Evolutionary conservation across 2,113 vertebrate genomes (phyloP).

Genomic region (Tylochromis polylepis): DNA sequence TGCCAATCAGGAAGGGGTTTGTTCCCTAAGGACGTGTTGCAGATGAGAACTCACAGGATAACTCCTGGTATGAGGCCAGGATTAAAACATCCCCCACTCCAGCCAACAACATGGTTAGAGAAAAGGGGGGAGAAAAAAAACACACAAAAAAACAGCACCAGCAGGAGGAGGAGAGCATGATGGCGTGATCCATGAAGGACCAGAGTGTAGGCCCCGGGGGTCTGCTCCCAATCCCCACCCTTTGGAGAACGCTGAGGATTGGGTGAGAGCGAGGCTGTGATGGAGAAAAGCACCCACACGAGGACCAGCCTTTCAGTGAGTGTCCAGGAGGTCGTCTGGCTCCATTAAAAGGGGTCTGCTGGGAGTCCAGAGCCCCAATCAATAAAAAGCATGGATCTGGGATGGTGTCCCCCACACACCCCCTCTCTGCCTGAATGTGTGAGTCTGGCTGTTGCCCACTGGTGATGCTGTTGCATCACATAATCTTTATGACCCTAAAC

Average conservation of each 20-base stretch:
- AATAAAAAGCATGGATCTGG: constrained; percentile 65
- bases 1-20: constrained; percentile 49
- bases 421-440: constrained; percentile 13
- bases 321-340: constrained; percentile 64
- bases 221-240: constrained; percentile 21
- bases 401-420: constrained; percentile 44
- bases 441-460: constrained; percentile 10
- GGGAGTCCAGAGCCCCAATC: constrained; percentile 63
- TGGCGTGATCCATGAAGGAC: constrained; percentile 34
- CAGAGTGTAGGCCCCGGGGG: constrained; percentile 16
- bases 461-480: constrained; percentile 17
- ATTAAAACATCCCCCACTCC: constrained; percentile 35
- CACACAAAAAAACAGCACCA: not conserved
- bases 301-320: not conserved
- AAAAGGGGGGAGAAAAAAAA: not conserved
- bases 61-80: constrained; percentile 41
- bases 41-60: constrained; percentile 27
- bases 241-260: not conserved
- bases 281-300: not conserved
- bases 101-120: constrained; percentile 1
- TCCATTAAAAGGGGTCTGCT: constrained; percentile 64
- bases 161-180: constrained; percentile 16
- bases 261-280: not conserved
- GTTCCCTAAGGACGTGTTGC: constrained; percentile 23
- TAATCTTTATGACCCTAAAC: constrained; percentile 21